Percentiles rank a stretch among this genome's conserved stretches.
Conservation (phyloP, 2,888 invertebrate species). For the Melieria crassipennis region DNA sequence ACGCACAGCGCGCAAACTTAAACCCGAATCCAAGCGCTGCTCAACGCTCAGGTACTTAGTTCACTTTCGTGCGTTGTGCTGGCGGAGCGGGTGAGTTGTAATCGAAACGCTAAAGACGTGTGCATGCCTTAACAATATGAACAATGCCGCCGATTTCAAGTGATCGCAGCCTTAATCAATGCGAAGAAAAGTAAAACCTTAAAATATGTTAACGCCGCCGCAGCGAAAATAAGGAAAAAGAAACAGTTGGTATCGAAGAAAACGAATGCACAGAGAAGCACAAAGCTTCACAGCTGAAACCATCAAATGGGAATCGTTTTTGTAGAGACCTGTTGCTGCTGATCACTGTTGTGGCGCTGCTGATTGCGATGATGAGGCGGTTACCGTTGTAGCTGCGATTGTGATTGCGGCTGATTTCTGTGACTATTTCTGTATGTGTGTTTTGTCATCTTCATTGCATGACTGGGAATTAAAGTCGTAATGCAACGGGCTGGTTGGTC, state of each 20-base stretch:
- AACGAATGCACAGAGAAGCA: background rate
- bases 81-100: background rate
- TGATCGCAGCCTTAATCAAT: constrained; percentile 31
- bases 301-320: constrained; percentile 7
- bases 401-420: background rate
- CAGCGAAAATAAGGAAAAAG: constrained; percentile 20
- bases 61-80: background rate
- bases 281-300: background rate
- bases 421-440: constrained; percentile 16
- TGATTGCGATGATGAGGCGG: background rate
- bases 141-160: constrained; percentile 7
- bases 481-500: background rate
- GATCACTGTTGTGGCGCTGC: background rate
- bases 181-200: constrained; percentile 25
- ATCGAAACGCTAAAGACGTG: background rate
- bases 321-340: constrained; percentile 19
- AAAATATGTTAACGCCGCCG: background rate
- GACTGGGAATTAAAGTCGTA: background rate
- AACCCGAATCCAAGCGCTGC: background rate
- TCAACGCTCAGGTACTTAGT: background rate
- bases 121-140: background rate
- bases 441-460: constrained; percentile 8
- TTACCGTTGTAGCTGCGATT: constrained; percentile 1
- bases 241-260: too few relatives aligned
- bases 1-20: too few relatives aligned